Percentiles rank a stretch among this genome's conserved stretches.
Evolutionary conservation across 2,888 invertebrate species (phyloP).

Genomic region (Drosophila seclusa): DNA sequence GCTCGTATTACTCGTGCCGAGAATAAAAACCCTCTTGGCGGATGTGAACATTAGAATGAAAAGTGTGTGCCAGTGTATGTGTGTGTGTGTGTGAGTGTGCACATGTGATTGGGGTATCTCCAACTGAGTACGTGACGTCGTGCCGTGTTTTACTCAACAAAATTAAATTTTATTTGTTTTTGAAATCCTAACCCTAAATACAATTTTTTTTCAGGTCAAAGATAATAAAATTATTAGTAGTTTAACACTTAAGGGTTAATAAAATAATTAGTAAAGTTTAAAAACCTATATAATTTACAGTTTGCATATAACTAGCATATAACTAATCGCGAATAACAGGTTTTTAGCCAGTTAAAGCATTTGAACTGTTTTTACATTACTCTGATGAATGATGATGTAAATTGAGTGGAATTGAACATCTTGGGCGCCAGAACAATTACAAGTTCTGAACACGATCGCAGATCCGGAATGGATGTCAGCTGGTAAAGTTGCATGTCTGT

Average conservation of each 20-base stretch:
- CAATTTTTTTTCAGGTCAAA: neutral
- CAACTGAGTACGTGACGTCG: neutral
- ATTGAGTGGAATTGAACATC: slow-evolving; percentile 23
- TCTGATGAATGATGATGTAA: slow-evolving; percentile 3
- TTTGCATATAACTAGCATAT: neutral
- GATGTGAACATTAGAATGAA: neutral
- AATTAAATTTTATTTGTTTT: neutral
- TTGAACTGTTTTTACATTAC: slow-evolving; percentile 1
- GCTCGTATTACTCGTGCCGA: neutral
- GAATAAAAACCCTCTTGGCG: neutral
- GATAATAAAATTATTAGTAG: neutral
- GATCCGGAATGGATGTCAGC: slow-evolving; percentile 27
- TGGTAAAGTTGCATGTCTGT: slow-evolving; percentile 43
- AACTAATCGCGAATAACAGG: no score
- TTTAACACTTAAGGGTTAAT: neutral
- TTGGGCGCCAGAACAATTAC: slow-evolving; percentile 40
- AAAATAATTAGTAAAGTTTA: neutral
- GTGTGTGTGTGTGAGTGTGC: neutral
- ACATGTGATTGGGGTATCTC: slow-evolving; percentile 1
- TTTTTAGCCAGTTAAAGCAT: neutral
- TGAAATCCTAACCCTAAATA: neutral
- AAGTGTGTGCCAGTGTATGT: neutral
- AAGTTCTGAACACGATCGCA: slow-evolving; percentile 2
- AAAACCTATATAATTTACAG: neutral
- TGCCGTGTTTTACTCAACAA: no score